phyloP scores from a whole-genome alignment of 64 coral and sea anemone genomes.

The Dendronephthya gigantea region DNA sequence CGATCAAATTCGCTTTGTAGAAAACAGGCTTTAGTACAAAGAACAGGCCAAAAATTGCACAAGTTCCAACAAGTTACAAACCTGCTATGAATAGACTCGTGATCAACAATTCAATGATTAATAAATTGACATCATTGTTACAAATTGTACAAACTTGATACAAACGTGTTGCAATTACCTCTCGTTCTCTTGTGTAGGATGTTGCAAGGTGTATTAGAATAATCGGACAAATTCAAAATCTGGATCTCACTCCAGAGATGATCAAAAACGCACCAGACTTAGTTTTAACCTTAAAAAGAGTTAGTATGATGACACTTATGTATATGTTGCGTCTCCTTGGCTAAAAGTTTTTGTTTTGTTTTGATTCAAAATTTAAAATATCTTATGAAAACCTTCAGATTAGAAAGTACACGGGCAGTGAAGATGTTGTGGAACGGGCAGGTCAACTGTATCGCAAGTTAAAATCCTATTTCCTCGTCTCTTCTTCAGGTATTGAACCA shows the following conservation, averaged over 20 bases:
- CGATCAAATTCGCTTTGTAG: too few relatives aligned
- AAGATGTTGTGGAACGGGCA: not conserved
- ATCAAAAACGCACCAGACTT: not conserved
- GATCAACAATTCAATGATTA: too few relatives aligned
- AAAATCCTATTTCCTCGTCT: not conserved
- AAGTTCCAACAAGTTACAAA: too few relatives aligned
- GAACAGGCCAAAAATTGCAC: too few relatives aligned
- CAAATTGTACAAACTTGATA: too few relatives aligned
- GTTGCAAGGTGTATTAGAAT: not conserved
- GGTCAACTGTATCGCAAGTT: not conserved
- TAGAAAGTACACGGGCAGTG: not conserved
- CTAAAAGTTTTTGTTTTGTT: not conserved
- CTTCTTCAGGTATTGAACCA: not conserved
- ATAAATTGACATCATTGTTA: too few relatives aligned
- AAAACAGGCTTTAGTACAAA: too few relatives aligned
- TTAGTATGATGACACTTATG: not conserved
- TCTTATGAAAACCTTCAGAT: not conserved
- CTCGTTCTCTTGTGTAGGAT: not conserved
- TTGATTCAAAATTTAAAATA: not conserved
- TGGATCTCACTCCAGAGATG: slow-evolving; percentile 7
- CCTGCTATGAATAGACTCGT: too few relatives aligned
- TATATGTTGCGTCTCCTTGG: too few relatives aligned
- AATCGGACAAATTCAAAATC: slow-evolving; percentile 14
- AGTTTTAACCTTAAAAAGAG: not conserved
- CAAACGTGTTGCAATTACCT: too few relatives aligned